A percentile compares a stretch with the other conserved stretches of the same genome.
Evolutionary conservation across 2,888 invertebrate species (phyloP).

Genomic region (Thymelicus lineola): DNA sequence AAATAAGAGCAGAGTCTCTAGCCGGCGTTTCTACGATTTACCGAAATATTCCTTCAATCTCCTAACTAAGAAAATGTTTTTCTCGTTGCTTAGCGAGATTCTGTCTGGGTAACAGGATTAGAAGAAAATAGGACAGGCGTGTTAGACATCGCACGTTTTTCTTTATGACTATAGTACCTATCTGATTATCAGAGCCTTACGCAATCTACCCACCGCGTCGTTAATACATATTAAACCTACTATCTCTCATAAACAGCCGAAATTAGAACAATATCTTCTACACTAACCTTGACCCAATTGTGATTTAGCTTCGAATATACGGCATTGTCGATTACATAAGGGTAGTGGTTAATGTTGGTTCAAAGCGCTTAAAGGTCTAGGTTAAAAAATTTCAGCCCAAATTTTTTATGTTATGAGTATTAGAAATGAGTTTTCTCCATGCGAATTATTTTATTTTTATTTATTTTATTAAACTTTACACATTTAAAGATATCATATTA

Average conservation of each 20-base stretch:
- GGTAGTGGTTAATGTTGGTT: no score
- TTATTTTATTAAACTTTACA: no score
- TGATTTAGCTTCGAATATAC: not conserved
- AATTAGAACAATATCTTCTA: not conserved
- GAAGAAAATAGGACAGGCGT: constrained; percentile 5
- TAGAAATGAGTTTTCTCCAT: no score
- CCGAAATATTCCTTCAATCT: constrained; percentile 1
- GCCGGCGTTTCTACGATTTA: not conserved
- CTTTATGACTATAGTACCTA: not conserved
- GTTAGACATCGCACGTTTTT: not conserved
- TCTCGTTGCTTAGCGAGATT: not conserved
- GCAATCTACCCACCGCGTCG: not conserved
- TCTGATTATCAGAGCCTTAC: not conserved
- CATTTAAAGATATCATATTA: no score
- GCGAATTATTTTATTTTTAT: no score
- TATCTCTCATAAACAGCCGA: not conserved
- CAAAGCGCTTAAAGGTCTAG: no score
- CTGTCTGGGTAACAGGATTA: not conserved
- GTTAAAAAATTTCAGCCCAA: no score
- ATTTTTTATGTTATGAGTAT: no score
- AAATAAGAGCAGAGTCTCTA: not conserved
- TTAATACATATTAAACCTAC: not conserved
- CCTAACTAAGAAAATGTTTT: not conserved
- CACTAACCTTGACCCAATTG: not conserved
- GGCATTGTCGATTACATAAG: not conserved